Evolutionary conservation across 2,113 vertebrate species (phyloP), one percentile per base, ranked within the genome.

Genomic region (Cryptomyrus ogoouensis): DNA sequence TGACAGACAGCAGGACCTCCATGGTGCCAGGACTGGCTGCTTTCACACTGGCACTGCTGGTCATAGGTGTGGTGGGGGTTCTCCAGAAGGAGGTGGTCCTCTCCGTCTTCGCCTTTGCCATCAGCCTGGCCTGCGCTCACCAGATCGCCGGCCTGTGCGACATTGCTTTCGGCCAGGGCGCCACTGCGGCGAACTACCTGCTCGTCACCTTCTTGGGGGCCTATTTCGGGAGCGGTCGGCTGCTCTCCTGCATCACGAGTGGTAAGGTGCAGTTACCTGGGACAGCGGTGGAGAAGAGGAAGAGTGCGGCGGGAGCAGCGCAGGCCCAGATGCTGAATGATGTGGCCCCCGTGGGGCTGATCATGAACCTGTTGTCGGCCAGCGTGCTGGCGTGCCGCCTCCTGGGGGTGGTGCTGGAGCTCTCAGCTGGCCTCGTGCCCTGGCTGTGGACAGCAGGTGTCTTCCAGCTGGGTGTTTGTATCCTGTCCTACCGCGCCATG

Each of bases 361-460:
- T 94, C 24, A 96, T 97, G 94, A 97, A 98, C 94, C 88, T 96
- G 95, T 92, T 97, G 8, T 93, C 96, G 0, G 97, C 97, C 44
- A 94, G 95, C 1, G 95, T 98, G 83, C 92, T 97, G 83, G 95
- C 93, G 87, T 97, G 97, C 91, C 94, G 94, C 87, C 92, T 98
- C 39, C 94, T 98, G 89, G 96, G 96, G 0, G 90, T 97, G 91
- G 96, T 97, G 27, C 93, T 89, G 47, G 49, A 7, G 0, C 96
- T 98, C 0, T 96, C 87, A 53, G 31, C 92, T 0, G 96, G 96
- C 2, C 97, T 97, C 0, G 96, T 97, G 52, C 95, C 97, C 83
- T 98, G 97, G 97, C 94, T 98, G 83, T 97, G 97, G 97, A 96
- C 95, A 2, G 96, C 97, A 19, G 97, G 95, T 1, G 58, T 95